These are phyloP conservation scores for Ardeotis arabs DNA, from an alignment of 2,113 vertebrate genomes.

Conservation along the genomic window DNA sequence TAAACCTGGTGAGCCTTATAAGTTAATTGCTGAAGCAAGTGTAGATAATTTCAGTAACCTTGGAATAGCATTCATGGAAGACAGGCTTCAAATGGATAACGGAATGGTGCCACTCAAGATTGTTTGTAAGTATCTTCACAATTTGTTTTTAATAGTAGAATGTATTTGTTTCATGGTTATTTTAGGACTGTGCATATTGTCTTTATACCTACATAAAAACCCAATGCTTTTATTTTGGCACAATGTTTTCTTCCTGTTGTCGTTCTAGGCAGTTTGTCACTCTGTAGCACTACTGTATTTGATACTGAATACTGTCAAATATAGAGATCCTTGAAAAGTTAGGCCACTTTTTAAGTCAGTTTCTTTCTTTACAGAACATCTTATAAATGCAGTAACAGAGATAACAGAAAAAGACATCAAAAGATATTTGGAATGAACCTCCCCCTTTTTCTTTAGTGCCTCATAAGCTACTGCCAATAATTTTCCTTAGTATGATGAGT, in stretches of 20 bases:
- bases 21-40: constrained; percentile 86
- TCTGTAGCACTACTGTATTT: neutral
- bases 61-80: constrained; percentile 93
- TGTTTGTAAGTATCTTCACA: constrained; percentile 81
- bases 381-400: neutral
- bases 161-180: accelerated
- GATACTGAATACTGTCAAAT: neutral
- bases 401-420: neutral
- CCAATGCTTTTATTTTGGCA: neutral
- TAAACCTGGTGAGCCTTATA: constrained; percentile 83
- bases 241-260: neutral
- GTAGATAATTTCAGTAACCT: constrained; percentile 90
- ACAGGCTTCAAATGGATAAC: constrained; percentile 89
- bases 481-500: neutral
- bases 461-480: neutral
- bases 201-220: neutral
- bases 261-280: neutral
- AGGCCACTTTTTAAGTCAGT: neutral
- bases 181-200: neutral
- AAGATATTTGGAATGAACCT: neutral
- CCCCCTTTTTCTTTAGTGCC: neutral
- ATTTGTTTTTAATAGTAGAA: neutral
- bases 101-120: constrained; percentile 90
- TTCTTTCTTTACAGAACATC: neutral
- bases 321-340: neutral